A percentile compares a stretch with the other conserved stretches of the same genome.
Evolutionary conservation across 2,113 vertebrate genomes (phyloP).

Genomic region (Platichthys stellatus): DNA sequence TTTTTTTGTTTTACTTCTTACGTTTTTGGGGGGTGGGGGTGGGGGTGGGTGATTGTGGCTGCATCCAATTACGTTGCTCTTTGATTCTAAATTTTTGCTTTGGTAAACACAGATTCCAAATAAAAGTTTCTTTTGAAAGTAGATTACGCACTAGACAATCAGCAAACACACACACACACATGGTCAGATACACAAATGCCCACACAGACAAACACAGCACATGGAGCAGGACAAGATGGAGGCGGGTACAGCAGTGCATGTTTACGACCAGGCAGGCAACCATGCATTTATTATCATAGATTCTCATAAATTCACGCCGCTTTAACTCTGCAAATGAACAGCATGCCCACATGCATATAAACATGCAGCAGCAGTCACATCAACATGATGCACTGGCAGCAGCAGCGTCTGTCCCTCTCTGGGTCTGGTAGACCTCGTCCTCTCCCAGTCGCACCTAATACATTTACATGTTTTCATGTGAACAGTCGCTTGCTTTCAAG

Average conservation of each 20-base stretch:
- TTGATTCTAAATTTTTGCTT: conserved; percentile 7
- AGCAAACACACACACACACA: not conserved
- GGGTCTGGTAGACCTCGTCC: conserved; percentile 38
- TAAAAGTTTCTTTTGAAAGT: not conserved
- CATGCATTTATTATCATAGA: conserved; percentile 58
- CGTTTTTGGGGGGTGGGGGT: not conserved
- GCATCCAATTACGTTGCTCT: not conserved
- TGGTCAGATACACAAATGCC: too few relatives aligned
- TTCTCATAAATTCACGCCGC: conserved; percentile 62
- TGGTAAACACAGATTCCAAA: not conserved
- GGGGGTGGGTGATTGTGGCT: not conserved
- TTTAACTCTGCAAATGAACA: conserved; percentile 51
- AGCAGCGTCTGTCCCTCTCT: conserved; percentile 1
- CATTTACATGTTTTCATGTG: conserved; percentile 50
- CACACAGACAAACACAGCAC: not conserved
- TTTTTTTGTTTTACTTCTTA: not conserved
- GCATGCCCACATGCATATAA: conserved; percentile 24
- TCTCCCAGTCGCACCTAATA: conserved; percentile 46
- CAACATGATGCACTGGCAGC: conserved; percentile 39
- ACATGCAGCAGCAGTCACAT: conserved; percentile 11
- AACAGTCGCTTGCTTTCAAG: conserved; percentile 16
- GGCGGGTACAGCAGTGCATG: conserved; percentile 21
- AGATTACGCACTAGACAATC: not conserved
- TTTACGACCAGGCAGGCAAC: conserved; percentile 42
- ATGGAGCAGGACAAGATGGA: conserved; percentile 16